phyloP scores from a whole-genome alignment of 2,797 vertebrate species.

The Amblyraja radiata region DNA sequence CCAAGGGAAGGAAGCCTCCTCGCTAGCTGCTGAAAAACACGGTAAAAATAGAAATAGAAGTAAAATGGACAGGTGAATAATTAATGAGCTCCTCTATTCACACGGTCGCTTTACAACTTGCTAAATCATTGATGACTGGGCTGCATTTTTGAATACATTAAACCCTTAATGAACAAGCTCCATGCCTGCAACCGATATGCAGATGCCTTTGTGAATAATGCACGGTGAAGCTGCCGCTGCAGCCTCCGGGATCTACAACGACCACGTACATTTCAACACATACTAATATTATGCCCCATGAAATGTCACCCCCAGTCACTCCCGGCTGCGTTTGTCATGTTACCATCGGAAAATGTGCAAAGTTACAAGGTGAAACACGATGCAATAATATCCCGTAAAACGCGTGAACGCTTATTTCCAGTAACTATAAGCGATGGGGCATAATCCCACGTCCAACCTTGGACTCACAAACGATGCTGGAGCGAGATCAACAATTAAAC shows the following conservation, averaged over 20 bases:
- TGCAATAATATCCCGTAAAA: too few species aligned
- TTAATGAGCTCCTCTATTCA: not conserved
- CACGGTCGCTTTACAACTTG: constrained; percentile 22
- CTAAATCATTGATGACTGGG: constrained; percentile 34
- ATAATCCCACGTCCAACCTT: too few species aligned
- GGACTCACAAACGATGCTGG: too few species aligned
- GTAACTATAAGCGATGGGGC: too few species aligned
- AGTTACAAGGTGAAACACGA: not conserved
- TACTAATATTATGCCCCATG: not conserved
- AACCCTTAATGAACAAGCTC: not conserved
- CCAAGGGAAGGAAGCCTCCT: not conserved
- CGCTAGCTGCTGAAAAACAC: not conserved
- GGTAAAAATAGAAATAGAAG: constrained; percentile 19
- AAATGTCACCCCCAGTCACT: not conserved
- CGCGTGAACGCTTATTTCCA: too few species aligned
- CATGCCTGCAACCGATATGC: constrained; percentile 4
- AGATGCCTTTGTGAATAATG: constrained; percentile 30
- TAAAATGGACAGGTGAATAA: constrained; percentile 36
- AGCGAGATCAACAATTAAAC: too few species aligned
- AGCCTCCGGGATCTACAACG: not conserved
- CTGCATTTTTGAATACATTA: constrained; percentile 34
- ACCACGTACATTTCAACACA: constrained; percentile 13
- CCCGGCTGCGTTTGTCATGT: not conserved
- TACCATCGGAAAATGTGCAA: not conserved
- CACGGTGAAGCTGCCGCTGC: not conserved